A percentile compares a stretch with the other conserved stretches of the same genome.
These are phyloP conservation scores for Otis tarda DNA, from an alignment of 2,113 vertebrate genomes.

Conservation along the genomic window DNA sequence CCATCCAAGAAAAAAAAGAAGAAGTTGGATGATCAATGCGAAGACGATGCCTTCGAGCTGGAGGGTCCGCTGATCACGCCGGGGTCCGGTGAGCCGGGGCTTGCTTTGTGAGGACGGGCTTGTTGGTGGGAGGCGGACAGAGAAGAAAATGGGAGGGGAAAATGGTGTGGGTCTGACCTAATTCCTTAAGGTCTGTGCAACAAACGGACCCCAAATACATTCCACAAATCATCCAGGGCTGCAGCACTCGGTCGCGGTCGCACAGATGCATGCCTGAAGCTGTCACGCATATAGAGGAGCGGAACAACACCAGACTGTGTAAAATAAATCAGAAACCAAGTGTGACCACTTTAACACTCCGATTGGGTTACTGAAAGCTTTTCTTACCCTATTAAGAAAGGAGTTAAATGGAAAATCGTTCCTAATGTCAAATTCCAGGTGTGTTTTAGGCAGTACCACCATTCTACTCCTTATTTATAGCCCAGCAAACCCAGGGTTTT, in stretches of 20 bases:
- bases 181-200: not conserved
- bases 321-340: not conserved
- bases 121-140: not conserved
- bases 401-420: not conserved
- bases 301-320: not conserved
- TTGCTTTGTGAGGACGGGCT: not conserved
- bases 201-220: not conserved
- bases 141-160: not conserved
- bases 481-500: not conserved
- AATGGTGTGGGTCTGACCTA: not conserved
- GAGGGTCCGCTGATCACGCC: conserved; percentile 94
- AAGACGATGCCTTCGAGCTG: conserved; percentile 90
- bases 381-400: not conserved
- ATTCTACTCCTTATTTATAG: not conserved
- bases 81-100: conserved; percentile 84
- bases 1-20: conserved; percentile 99
- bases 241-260: not conserved
- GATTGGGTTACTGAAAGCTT: not conserved
- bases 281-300: not conserved
- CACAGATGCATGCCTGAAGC: conserved; percentile 26
- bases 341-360: not conserved
- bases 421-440: not conserved
- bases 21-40: conserved; percentile 87
- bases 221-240: not conserved
- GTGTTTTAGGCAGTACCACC: not conserved